A percentile compares a stretch with the other conserved stretches of the same genome.
Evolutionary conservation across 1,140 invertebrate genomes (phyloP).

Genomic region (Helicorthomorpha holstii): DNA sequence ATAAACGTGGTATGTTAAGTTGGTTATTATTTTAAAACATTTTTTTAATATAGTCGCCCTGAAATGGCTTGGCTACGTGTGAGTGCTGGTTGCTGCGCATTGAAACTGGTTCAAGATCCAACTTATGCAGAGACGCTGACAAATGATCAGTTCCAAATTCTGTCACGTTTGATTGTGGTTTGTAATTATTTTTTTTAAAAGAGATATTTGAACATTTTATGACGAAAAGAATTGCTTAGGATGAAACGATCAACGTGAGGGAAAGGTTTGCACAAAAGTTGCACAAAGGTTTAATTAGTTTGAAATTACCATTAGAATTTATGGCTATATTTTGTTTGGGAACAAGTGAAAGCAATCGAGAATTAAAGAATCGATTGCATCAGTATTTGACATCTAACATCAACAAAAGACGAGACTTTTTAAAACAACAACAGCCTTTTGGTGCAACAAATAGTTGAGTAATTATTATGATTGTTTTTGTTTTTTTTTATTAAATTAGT

Average conservation of each 20-base stretch:
- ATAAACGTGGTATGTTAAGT: neutral
- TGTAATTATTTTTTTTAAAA: slow-evolving; percentile 27
- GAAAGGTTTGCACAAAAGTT: slow-evolving; percentile 78
- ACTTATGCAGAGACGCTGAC: slow-evolving; percentile 87
- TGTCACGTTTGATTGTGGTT: slow-evolving; percentile 75
- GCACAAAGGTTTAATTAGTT: slow-evolving; percentile 60
- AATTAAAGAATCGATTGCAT: slow-evolving; percentile 44
- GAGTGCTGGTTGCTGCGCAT: slow-evolving; percentile 80
- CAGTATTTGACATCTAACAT: slow-evolving; percentile 72
- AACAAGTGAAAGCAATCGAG: slow-evolving; percentile 65
- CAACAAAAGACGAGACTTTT: slow-evolving; percentile 72
- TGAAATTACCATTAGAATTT: slow-evolving; percentile 72
- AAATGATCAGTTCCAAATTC: slow-evolving; percentile 83
- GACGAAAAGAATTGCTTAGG: slow-evolving; percentile 35
- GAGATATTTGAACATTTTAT: too few relatives aligned
- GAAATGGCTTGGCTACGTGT: slow-evolving; percentile 86
- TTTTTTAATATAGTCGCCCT: slow-evolving; percentile 42
- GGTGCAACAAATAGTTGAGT: too few relatives aligned
- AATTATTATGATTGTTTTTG: too few relatives aligned
- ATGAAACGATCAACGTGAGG: slow-evolving; percentile 75
- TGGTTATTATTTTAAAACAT: neutral
- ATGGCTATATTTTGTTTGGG: slow-evolving; percentile 86
- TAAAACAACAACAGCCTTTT: slow-evolving; percentile 46
- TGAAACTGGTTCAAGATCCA: slow-evolving; percentile 91
- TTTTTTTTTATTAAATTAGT: too few relatives aligned